A percentile compares a stretch with the other conserved stretches of the same genome.
Conservation (phyloP, 2,113 vertebrate species). For the Pardalotus punctatus region DNA sequence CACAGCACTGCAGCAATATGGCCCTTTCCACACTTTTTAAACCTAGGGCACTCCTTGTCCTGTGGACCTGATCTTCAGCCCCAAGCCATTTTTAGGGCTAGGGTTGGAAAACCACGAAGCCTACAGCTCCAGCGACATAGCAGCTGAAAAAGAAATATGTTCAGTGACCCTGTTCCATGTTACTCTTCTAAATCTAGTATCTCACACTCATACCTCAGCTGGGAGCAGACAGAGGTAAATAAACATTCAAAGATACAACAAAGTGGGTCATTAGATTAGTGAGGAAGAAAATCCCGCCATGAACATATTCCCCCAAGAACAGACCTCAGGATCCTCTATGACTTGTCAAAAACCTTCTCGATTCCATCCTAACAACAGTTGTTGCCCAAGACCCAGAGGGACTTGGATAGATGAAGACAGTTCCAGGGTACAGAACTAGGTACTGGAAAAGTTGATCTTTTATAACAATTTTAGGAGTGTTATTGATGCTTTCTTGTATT, state of each 20-base stretch:
- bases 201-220: neutral
- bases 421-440: neutral
- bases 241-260: neutral
- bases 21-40: neutral
- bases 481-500: neutral
- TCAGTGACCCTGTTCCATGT: neutral
- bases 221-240: neutral
- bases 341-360: neutral
- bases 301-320: neutral
- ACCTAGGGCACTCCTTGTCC: neutral
- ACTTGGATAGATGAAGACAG: neutral
- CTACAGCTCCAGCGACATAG: neutral
- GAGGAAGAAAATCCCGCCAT: neutral
- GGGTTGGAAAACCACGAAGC: neutral
- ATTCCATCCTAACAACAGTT: neutral
- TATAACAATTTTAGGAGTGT: neutral
- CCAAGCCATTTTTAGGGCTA: neutral
- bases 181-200: neutral
- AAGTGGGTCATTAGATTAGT: neutral
- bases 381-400: neutral
- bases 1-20: neutral
- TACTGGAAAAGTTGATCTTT: neutral
- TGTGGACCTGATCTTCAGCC: neutral
- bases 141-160: neutral
- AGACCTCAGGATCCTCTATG: neutral